These are phyloP conservation scores for Ernsta delagoae DNA, from an alignment of 2,888 invertebrate species.

Conservation along the genomic window DNA sequence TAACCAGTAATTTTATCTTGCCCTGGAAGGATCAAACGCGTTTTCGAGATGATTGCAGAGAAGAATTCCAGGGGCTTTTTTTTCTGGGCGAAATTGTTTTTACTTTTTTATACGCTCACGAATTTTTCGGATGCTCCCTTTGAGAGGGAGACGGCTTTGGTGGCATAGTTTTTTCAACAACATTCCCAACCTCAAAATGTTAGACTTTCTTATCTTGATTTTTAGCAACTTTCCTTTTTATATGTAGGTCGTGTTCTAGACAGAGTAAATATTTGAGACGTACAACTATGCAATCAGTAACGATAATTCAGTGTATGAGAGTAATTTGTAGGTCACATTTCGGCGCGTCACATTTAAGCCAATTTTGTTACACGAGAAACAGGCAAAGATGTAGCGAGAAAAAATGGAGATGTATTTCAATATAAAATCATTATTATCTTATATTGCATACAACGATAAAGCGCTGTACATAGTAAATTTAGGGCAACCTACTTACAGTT, in stretches of 20 bases:
- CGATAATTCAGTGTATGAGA: too few relatives aligned
- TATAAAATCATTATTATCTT: too few relatives aligned
- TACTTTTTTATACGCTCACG: conserved; percentile 8
- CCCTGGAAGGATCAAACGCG: conserved; percentile 26
- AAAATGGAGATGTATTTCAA: too few relatives aligned
- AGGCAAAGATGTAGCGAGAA: too few relatives aligned
- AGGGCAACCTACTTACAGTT: too few relatives aligned
- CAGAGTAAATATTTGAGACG: background rate
- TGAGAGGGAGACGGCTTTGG: conserved; percentile 16
- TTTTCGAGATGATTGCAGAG: conserved; percentile 17
- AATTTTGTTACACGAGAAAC: too few relatives aligned
- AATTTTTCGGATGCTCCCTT: conserved; percentile 18
- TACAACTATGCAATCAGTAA: too few relatives aligned
- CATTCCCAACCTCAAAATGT: conserved; percentile 3
- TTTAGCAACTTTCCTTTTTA: background rate
- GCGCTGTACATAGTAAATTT: too few relatives aligned
- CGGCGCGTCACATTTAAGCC: too few relatives aligned
- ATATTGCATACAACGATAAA: too few relatives aligned
- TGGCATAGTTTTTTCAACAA: conserved; percentile 19
- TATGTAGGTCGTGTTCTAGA: background rate
- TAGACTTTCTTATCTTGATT: background rate
- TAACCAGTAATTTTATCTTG: conserved; percentile 11
- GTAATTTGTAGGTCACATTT: too few relatives aligned
- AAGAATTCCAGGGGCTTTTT: conserved; percentile 11
- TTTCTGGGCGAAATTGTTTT: conserved; percentile 21